Evolutionary conservation across 2,888 invertebrate species (phyloP), one percentile per base, ranked within the genome.

Genomic region (Chalcosyrphus nemorum): DNA sequence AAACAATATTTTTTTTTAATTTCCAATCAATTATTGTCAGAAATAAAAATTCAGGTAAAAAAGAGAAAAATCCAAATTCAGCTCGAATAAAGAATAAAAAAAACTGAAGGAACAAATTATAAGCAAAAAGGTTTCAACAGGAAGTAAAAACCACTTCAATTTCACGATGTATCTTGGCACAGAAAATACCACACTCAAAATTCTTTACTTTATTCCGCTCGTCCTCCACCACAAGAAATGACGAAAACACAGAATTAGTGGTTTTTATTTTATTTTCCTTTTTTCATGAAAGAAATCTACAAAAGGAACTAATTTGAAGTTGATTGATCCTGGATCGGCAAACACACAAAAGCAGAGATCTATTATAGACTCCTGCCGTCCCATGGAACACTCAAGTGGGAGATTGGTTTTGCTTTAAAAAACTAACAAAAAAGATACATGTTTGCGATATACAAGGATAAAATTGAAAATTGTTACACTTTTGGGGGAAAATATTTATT

Each of bases 231-330:
- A 54, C 43, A 59, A 45, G 13, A 15, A 45, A 15, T 29, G 4
- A 54, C 54, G 41, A 75, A 65, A 75, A 35, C 17, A 56, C 29
- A 15, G 29, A 47, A 54, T 80, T 84, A 74, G 82, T 84, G 82
- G 80, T 72, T 82, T 24, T 24, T 24, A 24, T 24, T 24, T 24
- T 4, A 2, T 24, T 24, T 24, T 24, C 4, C 4, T 24, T 24
- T 24, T 24, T 24, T 65, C 41, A 32, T 35, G 27, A 24, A 41
- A 71, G 27, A 65, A 54, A 65, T 52, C 65, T 29, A 72, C 72
- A 80, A 84, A 80, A 74, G 82, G 61, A 68, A 74, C 80, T 80
- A 84, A 84, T 84, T 80, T 84, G 54, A 82, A 72, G 56, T 72
- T 80, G 82, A 84, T 74, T 84, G 80, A 63, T 84, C 78, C 81